These are phyloP conservation scores for Pinctada fucata DNA, from an alignment of 2,888 invertebrate species.

Conservation along the genomic window DNA sequence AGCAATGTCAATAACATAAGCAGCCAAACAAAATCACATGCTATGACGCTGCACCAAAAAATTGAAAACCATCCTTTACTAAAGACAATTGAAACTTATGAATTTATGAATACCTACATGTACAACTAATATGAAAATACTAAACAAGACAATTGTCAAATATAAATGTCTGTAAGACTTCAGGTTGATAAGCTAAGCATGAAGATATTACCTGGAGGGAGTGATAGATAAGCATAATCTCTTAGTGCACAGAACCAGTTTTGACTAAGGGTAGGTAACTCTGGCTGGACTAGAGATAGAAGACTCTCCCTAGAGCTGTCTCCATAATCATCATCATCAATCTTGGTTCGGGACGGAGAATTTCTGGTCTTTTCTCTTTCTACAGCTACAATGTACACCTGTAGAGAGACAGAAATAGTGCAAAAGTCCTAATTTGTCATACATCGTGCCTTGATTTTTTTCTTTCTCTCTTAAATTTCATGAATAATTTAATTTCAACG, in stretches of 20 bases:
- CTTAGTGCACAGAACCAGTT: constrained; percentile 96
- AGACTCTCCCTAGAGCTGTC: constrained; percentile 81
- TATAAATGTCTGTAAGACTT: no score
- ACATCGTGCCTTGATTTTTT: neutral
- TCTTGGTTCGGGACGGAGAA: constrained; percentile 44
- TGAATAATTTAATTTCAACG: no score
- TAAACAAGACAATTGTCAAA: no score
- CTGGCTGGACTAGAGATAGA: constrained; percentile 94
- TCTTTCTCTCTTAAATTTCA: no score
- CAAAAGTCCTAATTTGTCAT: neutral
- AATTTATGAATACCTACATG: no score
- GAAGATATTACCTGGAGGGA: constrained; percentile 81
- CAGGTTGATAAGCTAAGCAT: neutral
- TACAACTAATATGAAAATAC: no score
- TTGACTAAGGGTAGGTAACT: constrained; percentile 91
- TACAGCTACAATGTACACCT: constrained; percentile 97
- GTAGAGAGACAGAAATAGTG: constrained; percentile 28
- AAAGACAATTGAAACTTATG: no score
- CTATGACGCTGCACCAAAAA: no score
- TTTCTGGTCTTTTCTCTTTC: constrained; percentile 59
- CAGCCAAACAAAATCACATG: neutral
- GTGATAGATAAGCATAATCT: constrained; percentile 94
- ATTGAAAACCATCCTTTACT: no score
- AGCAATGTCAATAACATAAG: neutral
- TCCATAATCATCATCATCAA: constrained; percentile 81